Evolutionary conservation across 2,888 invertebrate species (phyloP).

Genomic region (Dynastes tityus): DNA sequence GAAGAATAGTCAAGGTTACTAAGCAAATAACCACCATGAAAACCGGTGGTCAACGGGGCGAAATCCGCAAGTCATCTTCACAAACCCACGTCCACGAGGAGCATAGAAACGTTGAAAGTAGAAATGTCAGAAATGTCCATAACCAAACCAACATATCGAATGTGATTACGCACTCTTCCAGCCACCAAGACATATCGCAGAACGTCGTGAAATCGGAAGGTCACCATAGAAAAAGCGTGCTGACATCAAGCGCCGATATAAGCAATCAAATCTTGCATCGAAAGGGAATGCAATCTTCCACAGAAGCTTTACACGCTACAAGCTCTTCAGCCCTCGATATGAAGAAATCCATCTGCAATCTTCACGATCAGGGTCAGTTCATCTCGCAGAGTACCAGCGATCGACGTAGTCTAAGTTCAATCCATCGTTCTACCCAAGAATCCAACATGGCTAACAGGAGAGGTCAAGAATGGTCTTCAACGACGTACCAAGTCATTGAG

Average conservation of each 20-base stretch:
- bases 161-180: slow-evolving; percentile 59
- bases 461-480: slow-evolving; percentile 72
- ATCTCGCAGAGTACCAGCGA: slow-evolving; percentile 80
- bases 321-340: slow-evolving; percentile 85
- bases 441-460: slow-evolving; percentile 69
- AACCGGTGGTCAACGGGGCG: slow-evolving; percentile 56
- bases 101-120: slow-evolving; percentile 57
- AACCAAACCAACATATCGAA: slow-evolving; percentile 58
- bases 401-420: slow-evolving; percentile 84
- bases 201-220: slow-evolving; percentile 57
- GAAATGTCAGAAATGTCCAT: slow-evolving; percentile 54
- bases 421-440: slow-evolving; percentile 80
- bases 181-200: slow-evolving; percentile 57
- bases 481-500: slow-evolving; percentile 71
- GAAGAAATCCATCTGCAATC: slow-evolving; percentile 85
- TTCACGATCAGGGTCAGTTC: slow-evolving; percentile 82
- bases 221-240: slow-evolving; percentile 82
- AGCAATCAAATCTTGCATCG: slow-evolving; percentile 86
- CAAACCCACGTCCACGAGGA: slow-evolving; percentile 64
- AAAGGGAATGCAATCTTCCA: slow-evolving; percentile 78
- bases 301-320: slow-evolving; percentile 82
- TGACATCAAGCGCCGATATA: slow-evolving; percentile 83
- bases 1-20: slow-evolving; percentile 72
- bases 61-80: slow-evolving; percentile 66
- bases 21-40: slow-evolving; percentile 70